Evolutionary conservation across 2,113 vertebrate genomes (phyloP).

Genomic region (Heterochromis multidens): DNA sequence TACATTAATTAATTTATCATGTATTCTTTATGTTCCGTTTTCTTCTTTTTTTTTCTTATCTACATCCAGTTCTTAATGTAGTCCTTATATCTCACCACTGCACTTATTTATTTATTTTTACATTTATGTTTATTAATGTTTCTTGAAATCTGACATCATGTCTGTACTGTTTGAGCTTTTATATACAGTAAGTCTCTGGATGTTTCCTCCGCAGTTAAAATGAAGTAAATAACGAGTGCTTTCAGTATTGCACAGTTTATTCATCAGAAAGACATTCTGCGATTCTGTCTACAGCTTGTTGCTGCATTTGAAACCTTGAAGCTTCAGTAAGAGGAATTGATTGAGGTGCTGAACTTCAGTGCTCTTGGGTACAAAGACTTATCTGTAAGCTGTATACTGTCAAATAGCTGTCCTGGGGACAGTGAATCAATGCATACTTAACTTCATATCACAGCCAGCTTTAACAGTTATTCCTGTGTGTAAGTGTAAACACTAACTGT

Average conservation of each 20-base stretch:
- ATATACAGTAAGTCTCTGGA: background rate
- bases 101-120: background rate
- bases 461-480: background rate
- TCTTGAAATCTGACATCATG: background rate
- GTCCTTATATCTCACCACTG: background rate
- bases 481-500: background rate
- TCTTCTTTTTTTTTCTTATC: background rate
- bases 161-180: background rate
- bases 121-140: background rate
- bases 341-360: constrained; percentile 48
- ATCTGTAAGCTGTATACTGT: constrained; percentile 48
- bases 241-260: background rate
- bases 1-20: background rate
- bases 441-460: constrained; percentile 38
- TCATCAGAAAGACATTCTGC: constrained; percentile 5
- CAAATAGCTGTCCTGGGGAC: constrained; percentile 54
- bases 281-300: constrained; percentile 26
- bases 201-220: background rate
- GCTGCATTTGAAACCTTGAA: constrained; percentile 25
- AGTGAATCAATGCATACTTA: constrained; percentile 61
- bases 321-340: constrained; percentile 39
- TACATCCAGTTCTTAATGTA: background rate
- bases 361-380: constrained; percentile 34
- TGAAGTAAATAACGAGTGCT: background rate
- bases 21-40: background rate